Percentiles rank a stretch among this genome's conserved stretches.
Evolutionary conservation across 2,797 vertebrate species (phyloP).

Genomic region (Lacerta viridis): DNA sequence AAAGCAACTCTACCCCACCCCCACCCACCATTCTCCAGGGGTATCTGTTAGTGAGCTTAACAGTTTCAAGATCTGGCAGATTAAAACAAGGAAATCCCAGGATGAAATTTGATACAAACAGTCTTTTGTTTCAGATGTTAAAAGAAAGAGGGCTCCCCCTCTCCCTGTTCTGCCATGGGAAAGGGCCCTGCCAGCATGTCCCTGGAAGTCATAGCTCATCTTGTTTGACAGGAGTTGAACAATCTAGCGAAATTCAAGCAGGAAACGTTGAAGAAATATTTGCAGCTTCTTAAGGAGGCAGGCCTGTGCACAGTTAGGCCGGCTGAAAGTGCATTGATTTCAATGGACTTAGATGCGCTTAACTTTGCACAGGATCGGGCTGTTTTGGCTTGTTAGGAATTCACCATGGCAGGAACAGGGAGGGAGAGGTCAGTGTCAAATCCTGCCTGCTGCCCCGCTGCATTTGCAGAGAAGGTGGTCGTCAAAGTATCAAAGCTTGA

Average conservation of each 20-base stretch:
- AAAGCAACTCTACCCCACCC: no score
- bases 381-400: constrained; percentile 8
- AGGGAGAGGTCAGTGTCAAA: constrained; percentile 40
- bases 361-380: background rate
- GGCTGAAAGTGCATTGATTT: background rate
- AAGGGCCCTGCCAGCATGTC: background rate
- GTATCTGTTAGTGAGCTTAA: constrained; percentile 18
- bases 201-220: constrained; percentile 26
- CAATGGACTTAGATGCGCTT: background rate
- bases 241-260: constrained; percentile 29
- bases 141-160: background rate
- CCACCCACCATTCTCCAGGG: background rate
- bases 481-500: background rate
- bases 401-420: constrained; percentile 41
- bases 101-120: constrained; percentile 38
- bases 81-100: constrained; percentile 22
- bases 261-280: background rate
- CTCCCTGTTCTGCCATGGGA: background rate
- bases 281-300: background rate
- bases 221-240: constrained; percentile 19
- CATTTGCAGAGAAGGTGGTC: constrained; percentile 75
- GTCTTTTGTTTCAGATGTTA: constrained; percentile 48
- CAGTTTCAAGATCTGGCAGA: constrained; percentile 7
- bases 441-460: constrained; percentile 63
- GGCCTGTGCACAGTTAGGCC: background rate